Evolutionary conservation across 2,113 vertebrate species (phyloP), one percentile per base, ranked within the genome.

Genomic region (Ardeotis arabs): DNA sequence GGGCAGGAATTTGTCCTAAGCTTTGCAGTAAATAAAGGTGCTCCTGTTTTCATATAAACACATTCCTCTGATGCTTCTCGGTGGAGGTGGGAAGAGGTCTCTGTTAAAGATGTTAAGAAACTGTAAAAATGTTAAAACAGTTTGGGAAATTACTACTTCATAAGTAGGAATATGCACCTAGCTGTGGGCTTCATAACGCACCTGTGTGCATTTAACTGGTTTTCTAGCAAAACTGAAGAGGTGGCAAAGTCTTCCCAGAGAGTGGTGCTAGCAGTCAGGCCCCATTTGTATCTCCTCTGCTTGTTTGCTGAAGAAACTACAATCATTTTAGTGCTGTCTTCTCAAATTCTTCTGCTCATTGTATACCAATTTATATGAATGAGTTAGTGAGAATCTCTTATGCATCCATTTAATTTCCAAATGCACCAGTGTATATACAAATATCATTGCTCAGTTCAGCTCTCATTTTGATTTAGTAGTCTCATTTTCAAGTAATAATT

Each of bases 401-500:
- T 22, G 37, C 55, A 76, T 70, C 39, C 37, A 11, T 66, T 83
- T 77, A 20, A 68, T 69, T 90, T 85, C 33, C 41, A 55, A 55
- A 73, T 47, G 31, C 17, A 66, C 24, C 18, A 17, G 14, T 33
- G 21, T 53, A 17, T 70, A n/a, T 31, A 66, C 44, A 84, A 47
- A 24, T 24, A 62, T 13, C 12, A 45, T n/a, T 37, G 72, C 55
- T 79, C 28, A 11, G 17, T 4, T 58, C 59, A 68, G 45, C 19
- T 64, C 31, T 90, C 15, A 9, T 63, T 85, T 88, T 62, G 49
- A 74, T 84, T 80, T 84, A 81, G 37, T 66, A 63, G 63, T 75
- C 39, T 89, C 58, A 47, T 96, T 95, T 91, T 90, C 60, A 84
- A 37, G 62, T 22, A 70, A 82, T 93, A 81, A 92, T 96, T 88